Percentiles rank a stretch among this genome's conserved stretches.
Conservation (phyloP, 2,113 vertebrate species). For the Phocoena sinus region DNA sequence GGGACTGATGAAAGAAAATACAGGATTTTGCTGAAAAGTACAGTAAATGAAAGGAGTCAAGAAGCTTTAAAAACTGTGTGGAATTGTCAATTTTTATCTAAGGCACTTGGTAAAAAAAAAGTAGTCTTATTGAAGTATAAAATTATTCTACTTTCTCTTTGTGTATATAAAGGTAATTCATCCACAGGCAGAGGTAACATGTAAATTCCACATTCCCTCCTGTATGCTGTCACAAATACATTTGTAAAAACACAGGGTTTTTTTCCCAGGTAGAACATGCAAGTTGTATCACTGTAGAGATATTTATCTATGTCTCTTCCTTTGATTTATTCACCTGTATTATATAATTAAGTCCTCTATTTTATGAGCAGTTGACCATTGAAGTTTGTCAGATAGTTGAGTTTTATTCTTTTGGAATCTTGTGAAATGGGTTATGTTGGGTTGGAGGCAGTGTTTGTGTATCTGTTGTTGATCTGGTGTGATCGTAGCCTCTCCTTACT, state of each 20-base stretch:
- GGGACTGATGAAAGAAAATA: not conserved
- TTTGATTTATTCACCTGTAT: not conserved
- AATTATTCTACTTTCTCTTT: not conserved
- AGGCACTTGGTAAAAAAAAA: not conserved
- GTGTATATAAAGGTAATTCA: not conserved
- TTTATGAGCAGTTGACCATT: not conserved
- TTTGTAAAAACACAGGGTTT: not conserved
- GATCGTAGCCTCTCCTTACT: not conserved
- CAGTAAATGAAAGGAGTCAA: not conserved
- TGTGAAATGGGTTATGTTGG: not conserved
- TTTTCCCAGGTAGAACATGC: not conserved
- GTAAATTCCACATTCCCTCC: not conserved
- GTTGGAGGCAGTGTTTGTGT: not conserved
- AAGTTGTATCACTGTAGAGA: not conserved
- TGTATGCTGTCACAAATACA: not conserved
- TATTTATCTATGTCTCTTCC: not conserved
- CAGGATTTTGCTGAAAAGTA: not conserved
- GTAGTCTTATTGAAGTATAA: not conserved
- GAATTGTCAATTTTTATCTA: not conserved
- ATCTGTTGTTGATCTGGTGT: not conserved
- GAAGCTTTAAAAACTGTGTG: not conserved
- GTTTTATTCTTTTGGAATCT: not conserved
- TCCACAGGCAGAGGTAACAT: not conserved
- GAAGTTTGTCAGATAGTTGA: not conserved
- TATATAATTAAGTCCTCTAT: not conserved